Evolutionary conservation across 2,888 invertebrate species (phyloP).

Genomic region (Plemyria rubiginata): DNA sequence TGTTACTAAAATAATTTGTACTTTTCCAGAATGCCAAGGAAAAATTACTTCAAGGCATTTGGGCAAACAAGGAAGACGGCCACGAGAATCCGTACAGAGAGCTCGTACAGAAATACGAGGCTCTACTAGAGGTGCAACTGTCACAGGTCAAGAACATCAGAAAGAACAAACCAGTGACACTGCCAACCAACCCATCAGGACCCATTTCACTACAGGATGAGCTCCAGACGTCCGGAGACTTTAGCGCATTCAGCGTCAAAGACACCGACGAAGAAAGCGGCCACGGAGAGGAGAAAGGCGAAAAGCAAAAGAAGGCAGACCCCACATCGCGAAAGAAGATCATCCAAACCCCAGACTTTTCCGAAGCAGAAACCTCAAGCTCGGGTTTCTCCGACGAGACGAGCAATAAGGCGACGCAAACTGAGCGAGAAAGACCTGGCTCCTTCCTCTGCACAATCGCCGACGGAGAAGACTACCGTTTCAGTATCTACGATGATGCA

Average conservation of each 20-base stretch:
- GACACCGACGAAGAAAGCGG: slow-evolving; percentile 88
- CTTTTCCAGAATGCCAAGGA: slow-evolving; percentile 78
- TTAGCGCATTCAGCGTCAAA: slow-evolving; percentile 86
- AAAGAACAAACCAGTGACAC: slow-evolving; percentile 65
- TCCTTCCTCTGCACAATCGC: slow-evolving; percentile 93
- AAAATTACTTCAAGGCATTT: slow-evolving; percentile 80
- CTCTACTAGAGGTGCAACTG: slow-evolving; percentile 90
- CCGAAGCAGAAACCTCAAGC: slow-evolving; percentile 93
- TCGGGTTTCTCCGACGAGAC: slow-evolving; percentile 94
- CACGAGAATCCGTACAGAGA: slow-evolving; percentile 90
- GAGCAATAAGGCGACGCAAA: slow-evolving; percentile 93
- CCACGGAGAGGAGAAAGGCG: slow-evolving; percentile 84
- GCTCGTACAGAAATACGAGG: slow-evolving; percentile 94
- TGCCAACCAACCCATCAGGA: slow-evolving; percentile 70
- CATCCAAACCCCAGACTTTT: slow-evolving; percentile 92
- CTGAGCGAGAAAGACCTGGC: slow-evolving; percentile 90
- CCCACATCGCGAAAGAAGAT: slow-evolving; percentile 80
- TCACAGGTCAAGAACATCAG: slow-evolving; percentile 84
- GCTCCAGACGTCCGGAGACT: slow-evolving; percentile 90
- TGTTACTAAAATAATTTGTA: slow-evolving; percentile 29
- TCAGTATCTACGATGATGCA: slow-evolving; percentile 92
- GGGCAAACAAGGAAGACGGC: slow-evolving; percentile 81
- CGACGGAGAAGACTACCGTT: slow-evolving; percentile 93
- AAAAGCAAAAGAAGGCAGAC: slow-evolving; percentile 74
- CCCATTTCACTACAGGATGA: slow-evolving; percentile 88